These are phyloP conservation scores for Calameuta filiformis DNA, from an alignment of 2,888 invertebrate species.

Conservation along the genomic window DNA sequence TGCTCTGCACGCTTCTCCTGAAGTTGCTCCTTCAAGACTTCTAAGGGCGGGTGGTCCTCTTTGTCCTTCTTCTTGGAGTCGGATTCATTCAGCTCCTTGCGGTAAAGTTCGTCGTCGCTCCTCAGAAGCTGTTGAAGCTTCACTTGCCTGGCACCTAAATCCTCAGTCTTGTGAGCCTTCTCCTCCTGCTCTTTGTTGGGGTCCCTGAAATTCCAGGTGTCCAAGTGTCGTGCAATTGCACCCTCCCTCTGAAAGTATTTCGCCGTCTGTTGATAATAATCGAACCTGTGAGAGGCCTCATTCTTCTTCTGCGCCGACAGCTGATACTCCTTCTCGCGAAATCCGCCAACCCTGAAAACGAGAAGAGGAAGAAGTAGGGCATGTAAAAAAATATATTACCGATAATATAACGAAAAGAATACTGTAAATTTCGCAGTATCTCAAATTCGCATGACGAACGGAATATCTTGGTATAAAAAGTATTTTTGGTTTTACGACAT, in stretches of 20 bases:
- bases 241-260: slow-evolving; percentile 55
- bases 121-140: slow-evolving; percentile 44
- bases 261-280: slow-evolving; percentile 50
- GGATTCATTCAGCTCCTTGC: slow-evolving; percentile 39
- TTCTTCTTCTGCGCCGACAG: slow-evolving; percentile 56
- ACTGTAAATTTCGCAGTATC: not conserved
- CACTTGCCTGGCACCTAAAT: slow-evolving; percentile 40
- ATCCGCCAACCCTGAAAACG: slow-evolving; percentile 45
- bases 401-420: not conserved
- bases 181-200: slow-evolving; percentile 29
- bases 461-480: not conserved
- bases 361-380: not conserved
- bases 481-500: not conserved
- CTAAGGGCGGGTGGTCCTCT: slow-evolving; percentile 31
- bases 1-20: slow-evolving; percentile 48
- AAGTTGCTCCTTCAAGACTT: slow-evolving; percentile 42
- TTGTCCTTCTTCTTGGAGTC: slow-evolving; percentile 20
- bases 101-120: slow-evolving; percentile 46
- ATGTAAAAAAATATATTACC: not conserved
- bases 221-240: slow-evolving; percentile 49
- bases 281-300: slow-evolving; percentile 45
- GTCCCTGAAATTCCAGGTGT: slow-evolving; percentile 49
- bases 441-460: not conserved
- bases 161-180: slow-evolving; percentile 35
- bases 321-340: slow-evolving; percentile 55